Base-by-base conservation (phyloP, 2,797 vertebrate genomes). In the Thripadectes ignobilis region DNA sequence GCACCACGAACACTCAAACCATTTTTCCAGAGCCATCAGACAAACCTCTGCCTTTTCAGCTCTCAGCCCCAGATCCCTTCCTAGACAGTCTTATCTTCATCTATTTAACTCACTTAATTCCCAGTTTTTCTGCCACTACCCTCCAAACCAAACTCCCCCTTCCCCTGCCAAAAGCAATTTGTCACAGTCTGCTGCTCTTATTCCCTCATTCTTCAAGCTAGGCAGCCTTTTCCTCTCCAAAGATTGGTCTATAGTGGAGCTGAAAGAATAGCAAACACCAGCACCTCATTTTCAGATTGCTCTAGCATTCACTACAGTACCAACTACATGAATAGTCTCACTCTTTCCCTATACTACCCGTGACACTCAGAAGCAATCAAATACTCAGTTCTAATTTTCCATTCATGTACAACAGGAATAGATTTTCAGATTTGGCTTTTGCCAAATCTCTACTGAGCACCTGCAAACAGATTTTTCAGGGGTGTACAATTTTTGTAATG, bases 131-230 rank as follows among this genome's bases (percentile, higher is more conserved):
- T 78, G 48, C 26, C 38, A 57, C 55, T 38, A 10, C 19, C 24
- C 87, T 95, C 71, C 83, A 75, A 95, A 93, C 26, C 57, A 83
- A 95, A 89, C 59, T 79, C 26, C n/a, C 36, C 54, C 88, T 94
- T 55, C 80, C 71, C 36, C 34, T 81, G 75, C 48, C 72, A 91
- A 91, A 66, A 39, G 87, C 69, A 57, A 38, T 68, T 89, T 82
- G 22, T 51, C 75, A 68, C 54, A 88, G 38, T 87, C 74, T 77
- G 14, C 58, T 79, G 84, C 46, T 79, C 61, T 85, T 88, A 84
- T 38, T 89, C 72, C 74, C 48, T 23, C 57, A 49, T 24, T 26
- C 86, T 89, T 81, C 59, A 88, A 94, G 74, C 52, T 21, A 89
- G 54, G 51, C 69, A 81, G 59, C 39, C 59, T 46, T 74, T 24